Base-by-base conservation (phyloP, 2,113 vertebrate species). In the Channa argus region DNA sequence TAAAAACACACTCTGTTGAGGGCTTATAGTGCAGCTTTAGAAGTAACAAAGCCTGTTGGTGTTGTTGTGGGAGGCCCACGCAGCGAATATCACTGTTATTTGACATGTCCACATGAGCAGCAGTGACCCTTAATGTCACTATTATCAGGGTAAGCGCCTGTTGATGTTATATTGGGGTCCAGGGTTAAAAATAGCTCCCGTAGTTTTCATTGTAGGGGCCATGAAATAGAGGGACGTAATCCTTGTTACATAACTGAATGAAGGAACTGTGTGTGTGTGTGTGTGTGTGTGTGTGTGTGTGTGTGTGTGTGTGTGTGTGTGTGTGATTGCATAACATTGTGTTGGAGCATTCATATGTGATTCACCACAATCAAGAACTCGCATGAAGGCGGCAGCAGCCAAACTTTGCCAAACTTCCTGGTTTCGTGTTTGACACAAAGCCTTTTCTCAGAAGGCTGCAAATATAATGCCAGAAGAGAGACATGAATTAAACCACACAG, bases 101-200 rank as follows among this genome's bases (percentile, higher is more conserved):
- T 69, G 51, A 54, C 71, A 62, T 51, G 65, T 67, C 37, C 61
- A 38, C 24, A 65, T 74, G 51, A 69, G 65, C 72, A 84, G 45
- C 68, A 44, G 5, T 67, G 67, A 50, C 66, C 12, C 44, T 64
- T 77, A 66, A 65, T 82, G 54, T 78, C 67, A 63, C 39, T 61
- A 78, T 84, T 87, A 83, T 80, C 43, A 59, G 1, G 5, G 49
- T 71, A 70, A 75, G 76, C 53, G 44, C 65, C 56, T 83, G 84
- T 87, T 89, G 87, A 80, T 80, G 82, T 88, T 85, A 82, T 88
- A 75, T 61, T 70, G 79, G 63, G 89, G 83, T 80, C 63, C 63
- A 24, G 64, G 69, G 84, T 82, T 90, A 88, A 91, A 92, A 88
- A 92, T 92, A 90, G 87, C 74, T 51, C n/a, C 6, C 37, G 36